Evolutionary conservation across 2,797 vertebrate genomes (phyloP).

Genomic region (Typhlichthys eigenmanni): DNA sequence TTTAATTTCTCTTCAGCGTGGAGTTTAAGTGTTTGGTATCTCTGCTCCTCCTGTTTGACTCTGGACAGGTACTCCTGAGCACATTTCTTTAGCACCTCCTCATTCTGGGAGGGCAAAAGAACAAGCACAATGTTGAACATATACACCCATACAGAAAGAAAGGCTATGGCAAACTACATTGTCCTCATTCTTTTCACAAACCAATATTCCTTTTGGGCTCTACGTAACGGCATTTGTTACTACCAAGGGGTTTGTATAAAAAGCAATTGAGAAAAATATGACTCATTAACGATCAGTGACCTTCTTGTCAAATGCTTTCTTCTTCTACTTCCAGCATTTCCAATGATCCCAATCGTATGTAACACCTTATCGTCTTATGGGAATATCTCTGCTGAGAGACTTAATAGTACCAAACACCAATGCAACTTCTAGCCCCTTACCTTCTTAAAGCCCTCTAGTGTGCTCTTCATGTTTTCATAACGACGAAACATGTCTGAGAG

Average conservation of each 20-base stretch:
- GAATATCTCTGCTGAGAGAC: slow-evolving; percentile 1
- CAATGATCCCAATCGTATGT: slow-evolving; percentile 25
- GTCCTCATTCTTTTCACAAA: too few relatives aligned
- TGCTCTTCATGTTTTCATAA: slow-evolving; percentile 93
- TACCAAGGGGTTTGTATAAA: too few relatives aligned
- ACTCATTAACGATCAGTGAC: not conserved
- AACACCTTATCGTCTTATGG: slow-evolving; percentile 27
- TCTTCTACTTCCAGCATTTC: slow-evolving; percentile 1
- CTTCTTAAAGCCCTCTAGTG: slow-evolving; percentile 96
- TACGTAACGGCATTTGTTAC: not conserved
- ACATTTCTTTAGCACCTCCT: slow-evolving; percentile 96
- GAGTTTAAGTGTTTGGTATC: slow-evolving; percentile 94
- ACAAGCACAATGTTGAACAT: not conserved
- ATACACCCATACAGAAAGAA: not conserved
- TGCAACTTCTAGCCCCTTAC: slow-evolving; percentile 58
- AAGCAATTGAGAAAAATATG: not conserved
- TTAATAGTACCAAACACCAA: not conserved
- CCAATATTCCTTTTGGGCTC: not conserved
- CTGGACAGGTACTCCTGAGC: slow-evolving; percentile 93
- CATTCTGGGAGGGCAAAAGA: slow-evolving; percentile 80
- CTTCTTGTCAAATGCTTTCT: slow-evolving; percentile 10
- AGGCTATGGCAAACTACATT: not conserved
- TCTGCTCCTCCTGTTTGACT: slow-evolving; percentile 94
- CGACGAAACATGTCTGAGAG: slow-evolving; percentile 94
- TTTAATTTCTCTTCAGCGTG: slow-evolving; percentile 96